These are phyloP conservation scores for Fissipunctia ypsillon DNA, from an alignment of 2,888 invertebrate genomes.

Conservation along the genomic window DNA sequence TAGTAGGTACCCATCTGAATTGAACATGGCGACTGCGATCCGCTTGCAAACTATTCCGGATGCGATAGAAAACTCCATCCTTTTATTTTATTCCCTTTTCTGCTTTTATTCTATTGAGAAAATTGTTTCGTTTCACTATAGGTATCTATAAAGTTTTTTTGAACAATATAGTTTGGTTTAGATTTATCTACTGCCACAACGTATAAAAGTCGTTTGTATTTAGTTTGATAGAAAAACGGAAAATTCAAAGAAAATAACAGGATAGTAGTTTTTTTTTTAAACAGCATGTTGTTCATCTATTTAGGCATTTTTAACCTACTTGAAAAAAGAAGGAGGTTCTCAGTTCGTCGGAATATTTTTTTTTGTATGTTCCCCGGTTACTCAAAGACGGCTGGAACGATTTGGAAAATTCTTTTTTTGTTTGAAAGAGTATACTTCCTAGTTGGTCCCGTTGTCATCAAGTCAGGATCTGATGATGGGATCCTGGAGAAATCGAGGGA, in stretches of 20 bases:
- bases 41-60: constrained; percentile 87
- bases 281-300: neutral
- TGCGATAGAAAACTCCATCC: constrained; percentile 87
- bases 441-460: no score
- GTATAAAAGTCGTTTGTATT: neutral
- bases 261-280: no score
- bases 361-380: no score
- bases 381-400: no score
- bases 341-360: no score
- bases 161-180: constrained; percentile 12
- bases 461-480: no score
- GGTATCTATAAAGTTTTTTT: constrained; percentile 39
- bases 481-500: no score
- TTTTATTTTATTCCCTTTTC: constrained; percentile 87
- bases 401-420: no score
- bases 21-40: constrained; percentile 86
- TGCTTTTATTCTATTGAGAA: constrained; percentile 83
- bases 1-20: constrained; percentile 78
- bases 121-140: constrained; percentile 80
- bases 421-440: no score
- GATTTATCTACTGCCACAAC: neutral
- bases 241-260: neutral
- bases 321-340: no score
- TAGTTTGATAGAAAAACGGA: neutral
- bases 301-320: no score